phyloP scores from a whole-genome alignment of 23 tunicate genomes.

The Trididemnum clinides region DNA sequence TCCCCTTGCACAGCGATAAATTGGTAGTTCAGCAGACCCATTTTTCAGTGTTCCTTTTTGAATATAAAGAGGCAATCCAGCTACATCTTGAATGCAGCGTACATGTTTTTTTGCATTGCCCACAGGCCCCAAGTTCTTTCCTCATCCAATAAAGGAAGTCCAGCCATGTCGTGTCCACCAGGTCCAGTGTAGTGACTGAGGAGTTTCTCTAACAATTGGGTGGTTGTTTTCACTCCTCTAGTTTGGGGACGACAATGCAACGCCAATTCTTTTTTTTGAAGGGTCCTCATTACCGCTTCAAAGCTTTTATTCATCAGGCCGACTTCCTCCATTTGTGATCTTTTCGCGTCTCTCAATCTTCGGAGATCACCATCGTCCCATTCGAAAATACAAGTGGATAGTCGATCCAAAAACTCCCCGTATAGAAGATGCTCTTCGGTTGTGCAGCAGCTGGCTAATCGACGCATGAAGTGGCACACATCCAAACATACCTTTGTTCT shows the following conservation, averaged over 20 bases:
- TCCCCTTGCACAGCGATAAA: constrained; percentile 16
- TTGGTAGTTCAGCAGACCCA: constrained; percentile 19
- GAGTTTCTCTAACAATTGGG: neutral
- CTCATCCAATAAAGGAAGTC: neutral
- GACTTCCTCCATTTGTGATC: neutral
- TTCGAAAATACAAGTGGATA: constrained; percentile 38
- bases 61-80: neutral
- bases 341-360: neutral
- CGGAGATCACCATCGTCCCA: constrained; percentile 12
- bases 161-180: neutral
- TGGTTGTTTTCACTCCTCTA: neutral
- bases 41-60: constrained; percentile 22
- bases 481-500: neutral
- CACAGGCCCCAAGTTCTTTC: neutral
- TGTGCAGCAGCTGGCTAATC: constrained; percentile 4
- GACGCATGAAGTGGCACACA: constrained; percentile 46
- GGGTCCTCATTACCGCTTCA: neutral
- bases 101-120: constrained; percentile 38
- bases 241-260: constrained; percentile 33
- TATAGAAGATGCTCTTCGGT: constrained; percentile 37
- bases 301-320: neutral
- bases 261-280: neutral
- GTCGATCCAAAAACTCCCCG: neutral
- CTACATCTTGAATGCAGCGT: constrained; percentile 43
- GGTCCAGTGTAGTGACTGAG: neutral